These are phyloP conservation scores for Muscidifurax raptorellus DNA, from an alignment of 1,140 invertebrate species.

Conservation along the genomic window DNA sequence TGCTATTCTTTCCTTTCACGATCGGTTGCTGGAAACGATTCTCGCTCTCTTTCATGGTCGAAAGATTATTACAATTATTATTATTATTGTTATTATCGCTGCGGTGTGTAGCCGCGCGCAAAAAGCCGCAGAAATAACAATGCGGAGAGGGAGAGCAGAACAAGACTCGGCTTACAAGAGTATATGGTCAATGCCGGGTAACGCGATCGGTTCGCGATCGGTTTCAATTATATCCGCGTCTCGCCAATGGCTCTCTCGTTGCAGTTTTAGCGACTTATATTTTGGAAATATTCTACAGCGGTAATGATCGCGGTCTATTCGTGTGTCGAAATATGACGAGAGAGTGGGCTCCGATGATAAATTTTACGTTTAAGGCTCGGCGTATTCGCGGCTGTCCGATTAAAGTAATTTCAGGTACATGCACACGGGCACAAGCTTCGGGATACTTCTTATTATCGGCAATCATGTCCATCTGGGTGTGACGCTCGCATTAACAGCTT, in stretches of 20 bases:
- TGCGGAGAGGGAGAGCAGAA: constrained; percentile 1
- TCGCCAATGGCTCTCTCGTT: not conserved
- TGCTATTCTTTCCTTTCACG: too few species aligned
- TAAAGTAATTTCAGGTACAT: constrained; percentile 1
- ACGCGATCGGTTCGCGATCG: not conserved
- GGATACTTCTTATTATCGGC: constrained; percentile 19
- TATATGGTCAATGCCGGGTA: not conserved
- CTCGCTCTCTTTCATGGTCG: too few species aligned
- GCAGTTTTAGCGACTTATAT: too few species aligned
- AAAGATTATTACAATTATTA: too few species aligned
- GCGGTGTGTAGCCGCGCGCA: too few species aligned
- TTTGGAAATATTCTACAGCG: too few species aligned
- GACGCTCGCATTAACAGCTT: constrained; percentile 58
- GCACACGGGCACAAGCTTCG: not conserved
- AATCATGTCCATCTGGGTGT: constrained; percentile 51
- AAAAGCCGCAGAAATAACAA: not conserved
- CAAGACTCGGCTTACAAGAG: constrained; percentile 14
- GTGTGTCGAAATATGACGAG: not conserved
- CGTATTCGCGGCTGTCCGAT: not conserved
- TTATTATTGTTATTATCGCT: too few species aligned
- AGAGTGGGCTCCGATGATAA: not conserved
- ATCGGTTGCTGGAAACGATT: too few species aligned
- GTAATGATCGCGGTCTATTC: too few species aligned
- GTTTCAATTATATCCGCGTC: constrained; percentile 21
- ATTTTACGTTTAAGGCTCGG: not conserved